These are phyloP conservation scores for Crocuta crocuta DNA, from an alignment of 2,113 vertebrate genomes.

Conservation along the genomic window DNA sequence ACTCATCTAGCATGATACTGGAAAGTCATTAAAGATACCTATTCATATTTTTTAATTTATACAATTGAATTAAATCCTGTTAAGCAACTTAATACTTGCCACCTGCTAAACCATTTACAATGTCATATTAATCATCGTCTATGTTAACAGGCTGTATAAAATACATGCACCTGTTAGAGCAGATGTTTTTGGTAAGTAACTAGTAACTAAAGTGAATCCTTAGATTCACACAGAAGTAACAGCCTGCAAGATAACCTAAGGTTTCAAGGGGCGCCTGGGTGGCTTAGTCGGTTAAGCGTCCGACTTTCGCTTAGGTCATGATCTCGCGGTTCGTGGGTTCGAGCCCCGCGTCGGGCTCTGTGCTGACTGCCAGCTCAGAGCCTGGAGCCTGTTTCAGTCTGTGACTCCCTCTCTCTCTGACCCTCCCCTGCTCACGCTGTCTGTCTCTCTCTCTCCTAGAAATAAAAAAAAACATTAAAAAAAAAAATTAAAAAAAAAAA, in stretches of 20 bases:
- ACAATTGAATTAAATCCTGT: conserved; percentile 11
- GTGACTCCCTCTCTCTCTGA: too few species aligned
- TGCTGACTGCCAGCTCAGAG: too few species aligned
- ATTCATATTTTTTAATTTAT: neutral
- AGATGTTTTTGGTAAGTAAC: conserved; percentile 1
- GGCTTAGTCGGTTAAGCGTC: too few species aligned
- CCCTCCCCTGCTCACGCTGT: too few species aligned
- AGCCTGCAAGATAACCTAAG: neutral
- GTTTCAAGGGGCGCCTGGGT: too few species aligned
- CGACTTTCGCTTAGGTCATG: too few species aligned
- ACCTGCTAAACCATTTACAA: conserved; percentile 50
- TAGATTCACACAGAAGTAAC: neutral
- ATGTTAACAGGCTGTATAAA: conserved; percentile 30
- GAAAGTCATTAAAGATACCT: conserved; percentile 25
- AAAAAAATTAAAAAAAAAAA: too few species aligned
- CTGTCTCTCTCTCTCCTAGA: too few species aligned
- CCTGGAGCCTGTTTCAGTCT: too few species aligned
- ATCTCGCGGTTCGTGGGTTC: too few species aligned
- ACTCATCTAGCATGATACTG: conserved; percentile 6
- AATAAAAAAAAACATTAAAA: too few species aligned
- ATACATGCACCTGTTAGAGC: neutral
- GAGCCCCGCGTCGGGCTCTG: too few species aligned
- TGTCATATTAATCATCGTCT: conserved; percentile 49
- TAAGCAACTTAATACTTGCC: conserved; percentile 62
- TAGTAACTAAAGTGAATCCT: neutral